Evolutionary conservation across 30 jellyfish, hydroid and myxozoan genomes (phyloP).

Genomic region (Catostylus mosaicus): DNA sequence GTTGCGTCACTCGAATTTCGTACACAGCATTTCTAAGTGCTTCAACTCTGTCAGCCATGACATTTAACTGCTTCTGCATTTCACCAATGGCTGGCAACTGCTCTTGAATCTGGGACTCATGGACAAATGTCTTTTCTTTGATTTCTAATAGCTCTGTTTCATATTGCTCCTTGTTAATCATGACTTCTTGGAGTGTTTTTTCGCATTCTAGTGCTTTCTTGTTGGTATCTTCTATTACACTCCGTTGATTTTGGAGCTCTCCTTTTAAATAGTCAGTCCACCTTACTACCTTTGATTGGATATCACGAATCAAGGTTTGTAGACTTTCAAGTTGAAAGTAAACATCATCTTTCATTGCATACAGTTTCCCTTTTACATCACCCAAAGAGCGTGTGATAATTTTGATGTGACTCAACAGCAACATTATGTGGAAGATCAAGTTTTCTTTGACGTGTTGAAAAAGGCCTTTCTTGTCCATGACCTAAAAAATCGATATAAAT

Average conservation of each 20-base stretch:
- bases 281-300: slow-evolving; percentile 20
- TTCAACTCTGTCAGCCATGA: slow-evolving; percentile 1
- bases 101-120: slow-evolving; percentile 25
- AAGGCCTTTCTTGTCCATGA: slow-evolving; percentile 24
- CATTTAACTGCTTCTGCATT: not conserved
- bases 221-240: not conserved
- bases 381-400: not conserved
- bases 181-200: not conserved
- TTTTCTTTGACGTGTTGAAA: slow-evolving; percentile 7
- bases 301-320: not conserved
- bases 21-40: slow-evolving; percentile 35
- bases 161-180: not conserved
- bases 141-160: slow-evolving; percentile 9
- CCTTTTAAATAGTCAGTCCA: slow-evolving; percentile 40
- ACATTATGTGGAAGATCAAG: not conserved
- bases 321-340: not conserved
- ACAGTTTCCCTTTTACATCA: not conserved
- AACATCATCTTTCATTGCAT: not conserved
- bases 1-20: slow-evolving; percentile 25
- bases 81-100: slow-evolving; percentile 12
- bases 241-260: slow-evolving; percentile 25
- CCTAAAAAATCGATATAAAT: too few species aligned
- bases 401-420: slow-evolving; percentile 8
- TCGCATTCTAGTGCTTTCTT: not conserved
- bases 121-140: not conserved